Evolutionary conservation across 1,140 invertebrate species (phyloP).

Genomic region (Tetranychus cinnabarinus): DNA sequence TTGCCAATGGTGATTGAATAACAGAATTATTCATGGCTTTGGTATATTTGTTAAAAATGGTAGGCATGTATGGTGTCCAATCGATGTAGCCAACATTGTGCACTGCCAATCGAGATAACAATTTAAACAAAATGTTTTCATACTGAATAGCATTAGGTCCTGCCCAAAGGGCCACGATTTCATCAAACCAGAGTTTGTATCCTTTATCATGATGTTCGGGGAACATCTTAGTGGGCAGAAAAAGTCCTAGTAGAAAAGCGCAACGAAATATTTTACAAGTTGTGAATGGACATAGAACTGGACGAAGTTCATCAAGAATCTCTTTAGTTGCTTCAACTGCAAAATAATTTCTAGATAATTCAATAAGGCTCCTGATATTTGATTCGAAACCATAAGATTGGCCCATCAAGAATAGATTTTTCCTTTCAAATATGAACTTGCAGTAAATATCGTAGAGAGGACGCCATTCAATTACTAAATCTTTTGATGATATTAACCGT

Average conservation of each 20-base stretch:
- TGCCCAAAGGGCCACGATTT: slow-evolving; percentile 52
- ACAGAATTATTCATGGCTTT: slow-evolving; percentile 44
- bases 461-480: slow-evolving; percentile 58
- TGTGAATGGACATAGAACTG: slow-evolving; percentile 42
- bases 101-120: slow-evolving; percentile 44
- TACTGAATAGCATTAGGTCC: slow-evolving; percentile 42
- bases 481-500: slow-evolving; percentile 45
- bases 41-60: slow-evolving; percentile 54
- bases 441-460: slow-evolving; percentile 47
- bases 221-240: slow-evolving; percentile 44
- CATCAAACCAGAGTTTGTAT: slow-evolving; percentile 55
- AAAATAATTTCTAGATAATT: slow-evolving; percentile 33
- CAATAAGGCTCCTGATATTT: slow-evolving; percentile 19
- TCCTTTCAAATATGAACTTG: slow-evolving; percentile 26
- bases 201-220: slow-evolving; percentile 35
- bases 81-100: slow-evolving; percentile 60
- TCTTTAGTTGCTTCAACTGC: slow-evolving; percentile 48
- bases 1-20: slow-evolving; percentile 39
- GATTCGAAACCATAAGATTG: slow-evolving; percentile 20
- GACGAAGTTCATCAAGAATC: slow-evolving; percentile 58
- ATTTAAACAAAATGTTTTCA: slow-evolving; percentile 43
- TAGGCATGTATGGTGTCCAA: slow-evolving; percentile 54
- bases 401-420: slow-evolving; percentile 28
- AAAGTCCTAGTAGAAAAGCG: slow-evolving; percentile 39
- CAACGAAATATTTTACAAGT: slow-evolving; percentile 32